Evolutionary conservation across 2,797 vertebrate genomes (phyloP), one percentile per base, ranked within the genome.

Genomic region (Falco concolor): DNA sequence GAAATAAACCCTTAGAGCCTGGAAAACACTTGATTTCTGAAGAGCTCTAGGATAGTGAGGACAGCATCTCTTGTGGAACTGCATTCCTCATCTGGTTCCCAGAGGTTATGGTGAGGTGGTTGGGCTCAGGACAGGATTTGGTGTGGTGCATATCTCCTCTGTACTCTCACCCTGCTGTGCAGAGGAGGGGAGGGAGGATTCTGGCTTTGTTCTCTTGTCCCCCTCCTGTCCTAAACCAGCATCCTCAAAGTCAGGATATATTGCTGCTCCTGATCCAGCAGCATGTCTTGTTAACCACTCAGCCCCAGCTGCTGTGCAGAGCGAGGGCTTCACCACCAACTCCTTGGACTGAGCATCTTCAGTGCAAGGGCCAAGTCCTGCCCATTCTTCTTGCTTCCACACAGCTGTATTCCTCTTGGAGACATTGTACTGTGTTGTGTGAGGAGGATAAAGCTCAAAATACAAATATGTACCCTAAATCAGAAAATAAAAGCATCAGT

Each of bases 341-440:
- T 38, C 8, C 23, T 34, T 10, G 4, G 47, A 16, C 32, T 14
- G 22, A 70, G 49, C 13, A 19, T n/a, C 18, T 80, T 44, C 0
- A 0, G 17, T 44, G 21, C 32, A 45, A 50, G 5, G 23, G 17
- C 63, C 3, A 6, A 25, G 15, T 67, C 34, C 49, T 40, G 36
- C 20, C 20, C 1, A 8, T 50, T n/a, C 32, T 25, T 68, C 11
- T 60, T 65, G 15, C 28, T 90, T 13, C n/a, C 3, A 1, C 8
- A 15, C 10, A 40, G 42, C 17, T 6, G 2, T 5, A 7, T 6
- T 65, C 20, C 32, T 53, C 19, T 70, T 7, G 18, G 52, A 70
- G 52, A 40, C 1, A 2, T 2, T 8, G 5, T 13, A 18, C 2
- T 34, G 13, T 70, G 30, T n/a, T 75, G 21, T 9, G 5, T n/a